Percentiles rank a stretch among this genome's conserved stretches.
These are phyloP conservation scores for Hydrophis major DNA, from an alignment of 2,797 vertebrate genomes.

Conservation along the genomic window DNA sequence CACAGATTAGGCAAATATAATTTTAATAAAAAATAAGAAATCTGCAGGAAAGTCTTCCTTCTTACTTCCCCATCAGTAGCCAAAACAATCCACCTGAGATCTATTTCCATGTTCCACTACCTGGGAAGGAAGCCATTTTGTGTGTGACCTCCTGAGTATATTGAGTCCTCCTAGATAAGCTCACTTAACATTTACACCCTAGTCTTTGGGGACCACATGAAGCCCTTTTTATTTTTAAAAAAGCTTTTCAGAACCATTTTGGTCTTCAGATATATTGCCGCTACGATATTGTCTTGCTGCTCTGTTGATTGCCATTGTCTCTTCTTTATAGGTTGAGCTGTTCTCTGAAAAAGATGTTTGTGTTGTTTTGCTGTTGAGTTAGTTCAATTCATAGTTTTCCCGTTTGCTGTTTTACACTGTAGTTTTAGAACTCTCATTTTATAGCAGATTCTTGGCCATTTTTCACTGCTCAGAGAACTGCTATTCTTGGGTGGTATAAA, in stretches of 20 bases:
- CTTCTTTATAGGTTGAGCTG: background rate
- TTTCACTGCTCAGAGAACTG: background rate
- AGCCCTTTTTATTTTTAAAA: background rate
- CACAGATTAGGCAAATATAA: background rate
- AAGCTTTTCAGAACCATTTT: background rate
- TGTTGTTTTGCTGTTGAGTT: background rate
- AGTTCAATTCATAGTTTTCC: background rate
- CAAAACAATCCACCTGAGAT: background rate
- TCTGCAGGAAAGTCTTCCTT: background rate
- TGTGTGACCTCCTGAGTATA: background rate
- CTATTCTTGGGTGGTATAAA: background rate
- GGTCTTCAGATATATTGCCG: background rate
- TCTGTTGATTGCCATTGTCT: background rate
- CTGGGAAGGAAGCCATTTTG: background rate
- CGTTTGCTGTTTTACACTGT: background rate
- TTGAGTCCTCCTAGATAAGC: background rate
- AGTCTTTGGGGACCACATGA: background rate
- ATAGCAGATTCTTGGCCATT: background rate
- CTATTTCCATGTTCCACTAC: background rate
- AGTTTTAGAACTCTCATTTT: background rate
- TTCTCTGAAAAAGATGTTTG: background rate
- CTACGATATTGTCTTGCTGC: background rate
- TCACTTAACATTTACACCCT: background rate
- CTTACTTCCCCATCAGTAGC: background rate
- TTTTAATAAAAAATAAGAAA: background rate